Evolutionary conservation across 2,113 vertebrate genomes (phyloP), one percentile per base, ranked within the genome.

Genomic region (Zootoca vivipara): DNA sequence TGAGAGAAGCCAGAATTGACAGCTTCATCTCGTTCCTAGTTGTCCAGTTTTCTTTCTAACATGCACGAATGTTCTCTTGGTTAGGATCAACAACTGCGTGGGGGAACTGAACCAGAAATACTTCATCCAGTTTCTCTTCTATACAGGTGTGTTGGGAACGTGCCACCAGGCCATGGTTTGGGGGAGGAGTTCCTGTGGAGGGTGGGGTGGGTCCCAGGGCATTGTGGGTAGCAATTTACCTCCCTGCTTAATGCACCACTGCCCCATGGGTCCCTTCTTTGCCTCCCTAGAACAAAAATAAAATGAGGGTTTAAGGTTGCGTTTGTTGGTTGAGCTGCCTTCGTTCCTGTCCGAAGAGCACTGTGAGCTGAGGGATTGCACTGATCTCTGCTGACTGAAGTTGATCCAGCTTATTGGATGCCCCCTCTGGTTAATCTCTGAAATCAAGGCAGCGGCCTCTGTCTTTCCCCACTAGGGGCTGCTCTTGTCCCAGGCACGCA

Each of bases 101-200:
- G 97, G 97, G 40, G 97, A 98, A 67, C 87, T 98, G 0, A 98
- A 98, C 95, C 98, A 98, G 92, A 98, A 98, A 89, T 98, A 98
- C 89, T 98, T 98, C 89, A 97, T 98, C 93, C 98, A 98, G 96
- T 98, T 98, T 85, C 97, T 98, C 75, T 98, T 98, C 82, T 98
- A 98, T 90, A 98, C 97, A 0, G 97, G 98, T 98, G 91, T 88
- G 96, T 87, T 16, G 10, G 18, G 22, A 5, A 35, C 12, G 1
- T 20, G 40, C 13, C 1, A 24, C n/a, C 58, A 1, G 1, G 42
- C 42, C 22, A 5, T 7, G 35, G n/a, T 7, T 33, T 9, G 26
- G 28, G 4, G 1, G 9, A 58, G 56, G 28, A 30, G 5, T 35
- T 80, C 15, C 52, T 82, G 5, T 52, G 33, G 13, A 3, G 20